Conservation (phyloP, 2,113 vertebrate species). For the Alosa alosa region DNA sequence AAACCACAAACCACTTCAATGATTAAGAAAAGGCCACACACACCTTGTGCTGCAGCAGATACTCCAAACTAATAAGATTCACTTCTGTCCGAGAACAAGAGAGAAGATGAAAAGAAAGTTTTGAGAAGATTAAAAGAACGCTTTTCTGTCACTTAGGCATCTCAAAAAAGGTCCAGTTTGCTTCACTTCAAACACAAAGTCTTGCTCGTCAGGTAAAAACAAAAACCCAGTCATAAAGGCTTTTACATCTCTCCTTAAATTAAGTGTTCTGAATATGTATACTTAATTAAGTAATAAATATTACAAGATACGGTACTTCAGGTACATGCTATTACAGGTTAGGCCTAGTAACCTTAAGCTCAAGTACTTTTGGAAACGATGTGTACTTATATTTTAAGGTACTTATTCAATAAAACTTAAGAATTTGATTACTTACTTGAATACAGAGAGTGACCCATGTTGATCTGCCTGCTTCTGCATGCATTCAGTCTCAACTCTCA, state of each 20-base stretch:
- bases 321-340: background rate
- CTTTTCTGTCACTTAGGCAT: background rate
- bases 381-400: background rate
- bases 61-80: background rate
- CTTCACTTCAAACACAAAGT: background rate
- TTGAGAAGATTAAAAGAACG: background rate
- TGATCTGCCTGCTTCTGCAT: background rate
- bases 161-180: background rate
- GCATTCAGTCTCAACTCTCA: background rate
- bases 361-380: background rate
- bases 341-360: background rate
- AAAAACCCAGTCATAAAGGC: background rate
- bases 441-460: background rate
- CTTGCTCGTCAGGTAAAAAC: background rate
- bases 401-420: background rate
- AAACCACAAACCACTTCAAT: background rate
- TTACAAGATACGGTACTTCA: background rate
- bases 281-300: background rate
- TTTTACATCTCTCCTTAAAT: background rate
- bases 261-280: background rate
- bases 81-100: background rate
- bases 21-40: conserved; percentile 37
- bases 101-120: background rate
- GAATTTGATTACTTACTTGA: background rate
- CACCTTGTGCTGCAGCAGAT: conserved; percentile 16